phyloP scores from a whole-genome alignment of 2,888 invertebrate genomes.

The Osmoderma eremita region DNA sequence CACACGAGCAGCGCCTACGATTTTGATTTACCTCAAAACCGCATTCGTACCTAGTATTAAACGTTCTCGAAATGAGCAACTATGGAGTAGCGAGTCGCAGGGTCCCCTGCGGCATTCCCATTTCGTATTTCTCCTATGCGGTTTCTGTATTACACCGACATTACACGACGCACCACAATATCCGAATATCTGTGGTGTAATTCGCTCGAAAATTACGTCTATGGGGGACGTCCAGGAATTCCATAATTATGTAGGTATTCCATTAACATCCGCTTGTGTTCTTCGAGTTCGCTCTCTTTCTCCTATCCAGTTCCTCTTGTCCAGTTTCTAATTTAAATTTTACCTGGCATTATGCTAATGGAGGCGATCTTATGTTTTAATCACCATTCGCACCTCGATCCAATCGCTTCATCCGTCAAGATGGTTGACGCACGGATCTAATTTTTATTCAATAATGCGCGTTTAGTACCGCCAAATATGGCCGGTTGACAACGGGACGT shows the following conservation, averaged over 20 bases:
- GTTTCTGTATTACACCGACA: slow-evolving; percentile 9
- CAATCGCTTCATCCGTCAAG: slow-evolving; percentile 28
- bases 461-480: slow-evolving; percentile 25
- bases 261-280: slow-evolving; percentile 14
- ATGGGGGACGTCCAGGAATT: slow-evolving; percentile 8
- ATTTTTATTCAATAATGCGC: slow-evolving; percentile 36
- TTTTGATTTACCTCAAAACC: slow-evolving; percentile 9
- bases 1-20: not conserved
- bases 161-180: slow-evolving; percentile 11
- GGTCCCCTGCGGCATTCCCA: slow-evolving; percentile 12
- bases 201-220: slow-evolving; percentile 21
- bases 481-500: slow-evolving; percentile 8
- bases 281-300: not conserved
- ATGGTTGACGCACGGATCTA: slow-evolving; percentile 24
- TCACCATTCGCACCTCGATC: slow-evolving; percentile 18
- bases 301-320: no score
- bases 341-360: slow-evolving; percentile 31
- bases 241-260: slow-evolving; percentile 21
- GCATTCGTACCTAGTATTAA: slow-evolving; percentile 10
- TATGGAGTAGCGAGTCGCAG: not conserved
- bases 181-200: slow-evolving; percentile 24
- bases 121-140: slow-evolving; percentile 2
- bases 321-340: slow-evolving; percentile 20
- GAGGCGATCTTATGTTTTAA: slow-evolving; percentile 29
- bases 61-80: slow-evolving; percentile 14